Conservation (phyloP, 2,888 invertebrate genomes). For the Oligia latruncula region DNA sequence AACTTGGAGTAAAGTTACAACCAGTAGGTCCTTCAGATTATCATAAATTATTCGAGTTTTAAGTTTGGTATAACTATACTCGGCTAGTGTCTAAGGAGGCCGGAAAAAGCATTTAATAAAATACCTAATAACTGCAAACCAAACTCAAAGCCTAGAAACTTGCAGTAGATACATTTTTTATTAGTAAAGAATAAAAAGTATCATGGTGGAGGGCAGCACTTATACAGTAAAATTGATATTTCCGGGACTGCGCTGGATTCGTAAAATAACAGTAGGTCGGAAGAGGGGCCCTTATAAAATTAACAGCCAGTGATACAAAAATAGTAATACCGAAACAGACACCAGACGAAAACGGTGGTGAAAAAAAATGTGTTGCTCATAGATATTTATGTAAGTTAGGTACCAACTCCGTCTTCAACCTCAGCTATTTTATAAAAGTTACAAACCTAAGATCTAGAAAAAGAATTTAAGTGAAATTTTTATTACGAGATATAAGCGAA, state of each 20-base stretch:
- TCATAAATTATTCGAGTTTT: neutral
- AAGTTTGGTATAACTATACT: neutral
- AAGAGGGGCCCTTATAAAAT: neutral
- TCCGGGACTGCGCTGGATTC: conserved; percentile 1
- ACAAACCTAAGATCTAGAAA: neutral
- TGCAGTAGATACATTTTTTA: neutral
- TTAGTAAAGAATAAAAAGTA: neutral
- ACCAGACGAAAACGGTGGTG: neutral
- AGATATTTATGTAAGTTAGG: neutral
- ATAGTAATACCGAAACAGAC: neutral
- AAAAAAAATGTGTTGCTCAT: neutral
- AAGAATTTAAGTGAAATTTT: neutral
- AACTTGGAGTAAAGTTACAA: neutral
- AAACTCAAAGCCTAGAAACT: neutral
- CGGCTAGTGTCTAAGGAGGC: neutral
- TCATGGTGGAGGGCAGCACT: neutral
- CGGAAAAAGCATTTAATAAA: neutral
- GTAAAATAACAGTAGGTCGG: too few relatives aligned
- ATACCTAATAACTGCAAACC: neutral
- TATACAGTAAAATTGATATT: neutral
- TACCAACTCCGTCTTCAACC: neutral
- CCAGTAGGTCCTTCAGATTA: neutral
- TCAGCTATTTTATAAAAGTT: neutral
- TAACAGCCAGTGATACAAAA: neutral
- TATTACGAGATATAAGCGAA: neutral